Evolutionary conservation across 2,113 vertebrate species (phyloP), one percentile per base, ranked within the genome.

Genomic region (Hippocampus abdominalis): DNA sequence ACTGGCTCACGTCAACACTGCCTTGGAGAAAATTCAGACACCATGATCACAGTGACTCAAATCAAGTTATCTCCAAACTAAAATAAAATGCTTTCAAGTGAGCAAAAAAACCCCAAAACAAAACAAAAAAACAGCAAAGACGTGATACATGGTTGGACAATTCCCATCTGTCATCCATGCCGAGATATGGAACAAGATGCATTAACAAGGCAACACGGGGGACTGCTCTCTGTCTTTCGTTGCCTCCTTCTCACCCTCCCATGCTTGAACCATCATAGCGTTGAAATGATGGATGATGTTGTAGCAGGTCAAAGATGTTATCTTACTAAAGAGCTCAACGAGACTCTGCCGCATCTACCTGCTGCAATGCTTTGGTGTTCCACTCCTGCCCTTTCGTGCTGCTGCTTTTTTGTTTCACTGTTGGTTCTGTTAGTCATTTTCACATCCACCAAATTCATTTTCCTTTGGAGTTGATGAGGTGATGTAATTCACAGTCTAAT

Each of bases 131-230:
- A 39, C 61, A 63, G 32, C 21, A 63, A 8, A 76, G 72, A 57
- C 51, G 67, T 21, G 68, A 73, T 20, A 44, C 67, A 69, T 75
- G 74, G 78, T 90, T 79, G 79, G 77, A 86, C 73, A 80, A 70
- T 76, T 75, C 80, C 76, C 46, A 36, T 83, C 73, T 74, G 79
- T 78, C 76, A 61, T 84, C 68, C 60, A 8, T 5, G 21, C 68
- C 78, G 77, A 80, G 72, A 83, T 82, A 82, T 77, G 71, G 72
- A 64, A 78, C 74, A 23, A 72, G 73, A 64, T 70, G 71, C 71
- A 77, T 67, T 73, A 79, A 81, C 73, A 49, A 42, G 77, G 80
- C 74, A 76, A 53, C 67, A 68, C 74, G 81, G 84, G 76, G 81
- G 84, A 75, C 46, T 62, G 71, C 42, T 62, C 69, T 69, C 49